Evolutionary conservation across 2,888 invertebrate genomes (phyloP).

Genomic region (Abscondita cerata): DNA sequence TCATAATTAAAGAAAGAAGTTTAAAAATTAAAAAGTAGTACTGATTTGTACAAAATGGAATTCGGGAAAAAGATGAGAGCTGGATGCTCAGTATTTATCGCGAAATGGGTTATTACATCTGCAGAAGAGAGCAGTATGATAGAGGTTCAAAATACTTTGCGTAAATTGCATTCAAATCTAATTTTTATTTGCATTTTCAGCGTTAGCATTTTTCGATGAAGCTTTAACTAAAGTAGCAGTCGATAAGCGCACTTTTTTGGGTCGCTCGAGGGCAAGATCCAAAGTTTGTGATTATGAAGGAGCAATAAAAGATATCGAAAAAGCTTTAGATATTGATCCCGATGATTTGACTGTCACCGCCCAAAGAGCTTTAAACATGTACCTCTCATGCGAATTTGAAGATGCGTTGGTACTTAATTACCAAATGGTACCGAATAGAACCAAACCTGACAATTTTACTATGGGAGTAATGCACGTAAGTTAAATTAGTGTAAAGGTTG

Average conservation of each 20-base stretch:
- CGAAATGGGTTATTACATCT: conserved; percentile 53
- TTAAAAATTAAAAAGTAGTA: background rate
- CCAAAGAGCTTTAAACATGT: conserved; percentile 52
- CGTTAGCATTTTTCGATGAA: conserved; percentile 51
- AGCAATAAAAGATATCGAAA: conserved; percentile 62
- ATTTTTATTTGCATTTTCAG: conserved; percentile 39
- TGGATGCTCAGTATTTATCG: conserved; percentile 47
- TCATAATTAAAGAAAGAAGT: too few species aligned
- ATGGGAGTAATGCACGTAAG: conserved; percentile 56
- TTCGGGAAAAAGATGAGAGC: conserved; percentile 18
- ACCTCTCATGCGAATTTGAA: conserved; percentile 56
- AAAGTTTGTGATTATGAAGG: conserved; percentile 64
- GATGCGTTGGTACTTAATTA: conserved; percentile 53
- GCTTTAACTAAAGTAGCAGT: conserved; percentile 51
- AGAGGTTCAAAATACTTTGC: conserved; percentile 41
- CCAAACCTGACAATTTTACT: conserved; percentile 55
- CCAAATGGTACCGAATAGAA: conserved; percentile 45
- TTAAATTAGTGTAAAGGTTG: too few species aligned
- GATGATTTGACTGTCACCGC: conserved; percentile 51
- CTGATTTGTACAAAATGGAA: conserved; percentile 4
- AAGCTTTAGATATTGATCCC: conserved; percentile 54
- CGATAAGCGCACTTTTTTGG: conserved; percentile 63
- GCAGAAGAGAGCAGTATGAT: conserved; percentile 52
- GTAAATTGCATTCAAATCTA: background rate
- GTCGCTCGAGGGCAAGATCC: conserved; percentile 62